These are phyloP conservation scores for Drosophila nigromelanica DNA, from an alignment of 1,140 invertebrate genomes.

Conservation along the genomic window DNA sequence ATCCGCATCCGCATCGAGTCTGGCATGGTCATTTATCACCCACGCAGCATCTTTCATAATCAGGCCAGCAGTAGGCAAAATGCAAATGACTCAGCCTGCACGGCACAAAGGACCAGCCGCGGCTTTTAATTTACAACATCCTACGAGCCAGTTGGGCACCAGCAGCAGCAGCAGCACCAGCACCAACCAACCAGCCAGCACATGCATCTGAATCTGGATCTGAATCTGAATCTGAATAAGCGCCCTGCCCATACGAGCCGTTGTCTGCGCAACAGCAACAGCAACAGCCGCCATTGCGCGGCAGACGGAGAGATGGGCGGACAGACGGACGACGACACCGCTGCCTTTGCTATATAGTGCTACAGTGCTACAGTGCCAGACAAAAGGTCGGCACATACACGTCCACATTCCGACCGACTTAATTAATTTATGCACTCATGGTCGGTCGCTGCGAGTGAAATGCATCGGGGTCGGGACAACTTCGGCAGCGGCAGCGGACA, in stretches of 20 bases:
- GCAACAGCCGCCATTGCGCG: slow-evolving; percentile 55
- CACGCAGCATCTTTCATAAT: slow-evolving; percentile 84
- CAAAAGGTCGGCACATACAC: slow-evolving; percentile 83
- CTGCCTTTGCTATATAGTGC: slow-evolving; percentile 17
- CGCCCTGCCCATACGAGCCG: slow-evolving; percentile 23
- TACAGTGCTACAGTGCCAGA: slow-evolving; percentile 69
- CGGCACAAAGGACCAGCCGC: slow-evolving; percentile 74
- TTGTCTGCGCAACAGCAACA: slow-evolving; percentile 41
- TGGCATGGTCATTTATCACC: slow-evolving; percentile 83
- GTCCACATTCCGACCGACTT: slow-evolving; percentile 82
- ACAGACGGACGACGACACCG: slow-evolving; percentile 2
- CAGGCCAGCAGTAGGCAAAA: slow-evolving; percentile 74
- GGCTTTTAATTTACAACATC: slow-evolving; percentile 80
- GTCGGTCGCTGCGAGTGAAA: slow-evolving; percentile 68
- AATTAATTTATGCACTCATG: slow-evolving; percentile 83
- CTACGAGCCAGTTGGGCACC: slow-evolving; percentile 60
- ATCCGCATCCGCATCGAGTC: slow-evolving; percentile 26
- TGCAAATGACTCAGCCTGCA: slow-evolving; percentile 79
- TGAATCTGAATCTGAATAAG: slow-evolving; percentile 30
- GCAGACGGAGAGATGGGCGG: background rate
- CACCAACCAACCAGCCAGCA: background rate
- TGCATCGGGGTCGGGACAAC: slow-evolving; percentile 32
- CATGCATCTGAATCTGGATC: slow-evolving; percentile 35
- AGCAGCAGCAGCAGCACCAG: slow-evolving; percentile 12
- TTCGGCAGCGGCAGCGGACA: background rate